Evolutionary conservation across 2,797 vertebrate genomes (phyloP), one percentile per base, ranked within the genome.

Genomic region (Calcarius lapponicus): DNA sequence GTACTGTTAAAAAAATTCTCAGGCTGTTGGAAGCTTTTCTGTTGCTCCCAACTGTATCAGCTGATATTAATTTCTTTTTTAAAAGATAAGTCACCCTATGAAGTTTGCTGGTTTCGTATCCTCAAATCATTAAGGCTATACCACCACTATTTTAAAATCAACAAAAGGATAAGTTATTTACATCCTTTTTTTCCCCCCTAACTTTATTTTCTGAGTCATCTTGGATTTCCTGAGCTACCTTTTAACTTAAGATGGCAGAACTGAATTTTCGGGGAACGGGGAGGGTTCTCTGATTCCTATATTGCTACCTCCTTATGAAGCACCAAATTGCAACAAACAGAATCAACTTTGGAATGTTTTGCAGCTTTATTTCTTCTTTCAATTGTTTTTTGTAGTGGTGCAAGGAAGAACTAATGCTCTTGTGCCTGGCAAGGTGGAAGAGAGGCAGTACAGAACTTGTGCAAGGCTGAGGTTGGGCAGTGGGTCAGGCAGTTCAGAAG

Each of bases 131-230:
- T 80, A 38, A 47, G 36, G 18, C 18, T 65, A 11, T 34, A 38
- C 15, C 9, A 48, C 13, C 7, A 12, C 34, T 82, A 3, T 54
- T 85, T 66, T 78, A 20, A 88, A 80, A 71, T 56, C 40, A 48
- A 7, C 13, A 36, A 70, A 64, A 90, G 13, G 25, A 32, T 6
- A 45, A 21, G 5, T 45, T 67, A 19, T 50, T 71, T 20, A 42
- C 61, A 13, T 24, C 5, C 2, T 1, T 28, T 71, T 7, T 29
- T 15, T 38, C 2, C 4, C 7, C 10, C 6, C 25, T 48, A 20
- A 4, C 24, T 73, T 76, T 5, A 0, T 74, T 17, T 62, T 74
- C 69, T 51, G 54, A 67, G n/a, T 36, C 26, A 2, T 20, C 34
- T 61, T 67, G 26, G 29, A 22, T 80, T 71, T 95, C 51, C 53